A percentile compares a stretch with the other conserved stretches of the same genome.
Evolutionary conservation across 1,140 invertebrate species (phyloP).

Genomic region (Lycorma delicatula): DNA sequence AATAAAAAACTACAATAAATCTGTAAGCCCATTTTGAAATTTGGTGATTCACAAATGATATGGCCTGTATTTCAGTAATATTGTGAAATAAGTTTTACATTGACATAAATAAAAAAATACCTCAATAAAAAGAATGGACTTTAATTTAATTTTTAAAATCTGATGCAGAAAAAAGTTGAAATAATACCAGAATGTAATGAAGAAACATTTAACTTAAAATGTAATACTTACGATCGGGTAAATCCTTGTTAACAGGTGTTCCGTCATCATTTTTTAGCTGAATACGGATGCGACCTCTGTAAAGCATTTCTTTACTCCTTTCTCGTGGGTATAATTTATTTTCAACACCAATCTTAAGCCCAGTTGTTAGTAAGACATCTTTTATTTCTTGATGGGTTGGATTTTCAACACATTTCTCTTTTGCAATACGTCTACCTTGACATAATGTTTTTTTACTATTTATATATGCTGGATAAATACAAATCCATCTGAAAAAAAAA

Average conservation of each 20-base stretch:
- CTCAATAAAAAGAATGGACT: neutral
- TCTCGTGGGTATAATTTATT: constrained; percentile 92
- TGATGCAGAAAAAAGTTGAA: neutral
- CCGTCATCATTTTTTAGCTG: constrained; percentile 92
- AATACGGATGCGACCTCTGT: constrained; percentile 79
- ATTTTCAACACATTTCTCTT: constrained; percentile 84
- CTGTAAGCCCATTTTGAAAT: no score
- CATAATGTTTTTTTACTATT: constrained; percentile 87
- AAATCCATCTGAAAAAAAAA: constrained; percentile 73
- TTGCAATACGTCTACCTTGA: constrained; percentile 75
- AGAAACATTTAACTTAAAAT: constrained; percentile 5
- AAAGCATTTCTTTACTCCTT: constrained; percentile 62
- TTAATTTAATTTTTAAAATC: neutral
- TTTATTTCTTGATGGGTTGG: constrained; percentile 89
- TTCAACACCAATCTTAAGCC: constrained; percentile 81
- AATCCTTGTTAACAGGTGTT: constrained; percentile 59
- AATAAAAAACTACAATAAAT: no score
- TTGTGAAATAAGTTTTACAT: no score
- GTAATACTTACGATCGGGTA: constrained; percentile 50
- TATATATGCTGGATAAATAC: constrained; percentile 93
- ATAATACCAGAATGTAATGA: no score
- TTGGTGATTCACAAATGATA: no score
- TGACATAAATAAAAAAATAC: neutral
- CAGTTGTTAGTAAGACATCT: constrained; percentile 76
- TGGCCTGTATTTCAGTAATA: no score